A percentile compares a stretch with the other conserved stretches of the same genome.
Conservation (phyloP, 2,113 vertebrate species). For the Sphyrna mokarran region DNA sequence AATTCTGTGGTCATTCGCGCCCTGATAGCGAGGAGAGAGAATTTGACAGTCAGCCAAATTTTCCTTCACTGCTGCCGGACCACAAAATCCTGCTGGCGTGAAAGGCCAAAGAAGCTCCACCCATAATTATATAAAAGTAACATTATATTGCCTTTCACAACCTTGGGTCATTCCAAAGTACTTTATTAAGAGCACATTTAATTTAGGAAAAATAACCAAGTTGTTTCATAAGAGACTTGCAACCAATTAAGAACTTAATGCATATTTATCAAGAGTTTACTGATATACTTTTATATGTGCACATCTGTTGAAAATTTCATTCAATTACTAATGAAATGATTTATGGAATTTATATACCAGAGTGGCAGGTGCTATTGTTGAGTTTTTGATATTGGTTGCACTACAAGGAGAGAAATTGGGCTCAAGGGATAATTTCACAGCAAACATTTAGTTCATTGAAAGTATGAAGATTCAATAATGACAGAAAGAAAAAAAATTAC, state of each 20-base stretch:
- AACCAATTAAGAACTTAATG: background rate
- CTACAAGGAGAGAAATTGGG: background rate
- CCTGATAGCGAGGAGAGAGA: too few species aligned
- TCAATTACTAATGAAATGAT: background rate
- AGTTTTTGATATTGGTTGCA: background rate
- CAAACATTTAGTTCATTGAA: background rate
- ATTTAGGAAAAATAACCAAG: too few species aligned
- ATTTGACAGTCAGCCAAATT: too few species aligned
- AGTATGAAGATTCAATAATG: background rate
- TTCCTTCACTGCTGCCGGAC: too few species aligned
- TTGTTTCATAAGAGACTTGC: too few species aligned
- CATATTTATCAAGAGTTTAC: background rate
- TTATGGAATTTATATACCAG: background rate
- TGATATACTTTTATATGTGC: background rate
- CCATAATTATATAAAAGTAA: background rate
- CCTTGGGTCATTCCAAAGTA: background rate
- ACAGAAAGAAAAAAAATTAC: background rate
- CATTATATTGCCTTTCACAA: background rate
- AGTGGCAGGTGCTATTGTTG: background rate
- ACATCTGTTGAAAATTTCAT: background rate
- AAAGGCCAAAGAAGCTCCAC: too few species aligned
- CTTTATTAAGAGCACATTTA: too few species aligned
- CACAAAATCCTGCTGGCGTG: too few species aligned
- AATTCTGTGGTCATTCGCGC: too few species aligned
- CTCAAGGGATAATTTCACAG: background rate